A percentile compares a stretch with the other conserved stretches of the same genome.
phyloP scores from a whole-genome alignment of 2,113 vertebrate genomes.

The Pseudonaja textilis region DNA sequence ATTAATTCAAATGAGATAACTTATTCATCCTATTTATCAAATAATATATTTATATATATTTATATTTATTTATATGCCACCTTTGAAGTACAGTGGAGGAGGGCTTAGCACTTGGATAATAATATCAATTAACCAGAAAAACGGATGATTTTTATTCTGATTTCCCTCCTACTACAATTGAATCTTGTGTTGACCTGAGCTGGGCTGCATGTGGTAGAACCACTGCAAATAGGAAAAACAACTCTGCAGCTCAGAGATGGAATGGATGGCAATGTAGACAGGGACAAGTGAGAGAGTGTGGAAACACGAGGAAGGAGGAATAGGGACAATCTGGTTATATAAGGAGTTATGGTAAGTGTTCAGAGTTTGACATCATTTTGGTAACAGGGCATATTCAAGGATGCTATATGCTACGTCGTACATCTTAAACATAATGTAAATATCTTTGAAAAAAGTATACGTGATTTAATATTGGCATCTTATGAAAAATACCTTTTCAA shows the following conservation, averaged over 20 bases:
- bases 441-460: not conserved
- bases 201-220: not conserved
- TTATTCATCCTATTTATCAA: not conserved
- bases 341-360: not conserved
- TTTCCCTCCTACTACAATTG: not conserved
- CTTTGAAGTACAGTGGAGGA: not conserved
- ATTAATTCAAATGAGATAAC: not conserved
- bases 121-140: not conserved
- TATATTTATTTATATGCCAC: not conserved
- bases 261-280: not conserved
- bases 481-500: not conserved
- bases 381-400: not conserved
- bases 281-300: not conserved
- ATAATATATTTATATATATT: not conserved
- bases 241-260: not conserved
- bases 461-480: constrained; percentile 2
- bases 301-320: not conserved
- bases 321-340: not conserved
- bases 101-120: not conserved
- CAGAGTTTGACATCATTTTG: not conserved
- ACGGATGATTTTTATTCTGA: not conserved
- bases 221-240: not conserved
- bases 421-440: not conserved
- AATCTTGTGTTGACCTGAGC: not conserved
- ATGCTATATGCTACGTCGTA: not conserved